These are phyloP conservation scores for Campylomormyrus tamandua DNA, from an alignment of 2,113 vertebrate genomes.

Conservation along the genomic window DNA sequence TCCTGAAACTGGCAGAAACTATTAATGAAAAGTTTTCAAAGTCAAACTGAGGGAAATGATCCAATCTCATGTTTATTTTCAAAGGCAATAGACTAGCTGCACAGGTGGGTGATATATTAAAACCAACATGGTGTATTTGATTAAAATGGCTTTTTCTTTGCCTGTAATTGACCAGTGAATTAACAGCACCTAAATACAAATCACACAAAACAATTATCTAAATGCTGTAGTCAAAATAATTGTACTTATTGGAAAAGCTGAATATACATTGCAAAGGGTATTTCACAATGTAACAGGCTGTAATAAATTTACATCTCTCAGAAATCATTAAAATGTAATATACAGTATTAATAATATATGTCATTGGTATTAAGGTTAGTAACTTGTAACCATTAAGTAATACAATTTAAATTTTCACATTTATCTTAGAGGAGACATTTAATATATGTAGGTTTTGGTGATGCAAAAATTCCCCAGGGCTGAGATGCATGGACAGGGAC, in stretches of 20 bases:
- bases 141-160: background rate
- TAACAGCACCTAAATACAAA: background rate
- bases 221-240: background rate
- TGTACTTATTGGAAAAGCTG: background rate
- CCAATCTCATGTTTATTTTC: background rate
- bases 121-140: background rate
- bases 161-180: background rate
- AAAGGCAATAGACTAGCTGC: background rate
- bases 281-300: background rate
- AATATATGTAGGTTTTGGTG: background rate
- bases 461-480: background rate
- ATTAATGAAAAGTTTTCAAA: background rate
- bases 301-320: background rate
- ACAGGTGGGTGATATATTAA: background rate
- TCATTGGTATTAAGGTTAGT: background rate
- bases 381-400: background rate
- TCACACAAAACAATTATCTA: background rate
- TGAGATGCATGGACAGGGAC: background rate
- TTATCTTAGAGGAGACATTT: background rate
- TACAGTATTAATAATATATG: background rate
- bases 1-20: background rate
- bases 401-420: background rate
- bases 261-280: background rate
- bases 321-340: background rate
- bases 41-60: background rate